Evolutionary conservation across 2,113 vertebrate species (phyloP), one percentile per base, ranked within the genome.

Genomic region (Ptilonorhynchus violaceus): DNA sequence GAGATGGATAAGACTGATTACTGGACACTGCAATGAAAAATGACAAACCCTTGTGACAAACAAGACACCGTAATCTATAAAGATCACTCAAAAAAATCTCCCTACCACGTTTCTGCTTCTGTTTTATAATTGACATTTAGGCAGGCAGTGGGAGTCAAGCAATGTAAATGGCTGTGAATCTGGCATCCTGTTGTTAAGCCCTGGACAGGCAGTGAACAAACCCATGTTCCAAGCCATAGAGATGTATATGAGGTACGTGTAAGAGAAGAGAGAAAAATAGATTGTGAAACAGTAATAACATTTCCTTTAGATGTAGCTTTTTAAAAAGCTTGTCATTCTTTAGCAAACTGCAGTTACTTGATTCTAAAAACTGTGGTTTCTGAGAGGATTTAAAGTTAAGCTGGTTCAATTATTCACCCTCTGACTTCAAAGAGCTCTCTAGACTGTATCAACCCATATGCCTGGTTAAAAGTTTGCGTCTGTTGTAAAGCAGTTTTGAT

Each of bases 351-450:
- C 31, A 84, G 46, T 62, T 84, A 16, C 50, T 69, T 66, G 44
- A 31, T 79, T 75, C 59, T 37, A 44, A 75, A 77, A 88, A 80
- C 81, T 33, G 9, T 70, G 68, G 42, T 77, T 97, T 95, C 60
- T 77, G 76, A 82, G 83, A 86, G 64, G 86, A 91, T 91, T 89
- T 79, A 76, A 93, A 88, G 62, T 91, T 94, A 93, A 95, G 63
- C 68, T 90, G 42, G 35, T 91, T 92, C 46, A 20, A 25, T 93
- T 94, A 68, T 92, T 91, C 63, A 84, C 52, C 52, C 47, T 86
- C 69, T 93, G 64, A 86, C 73, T 90, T 94, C 79, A 90, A 93
- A 90, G 59, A 85, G 35, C 72, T 74, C 72, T 80, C 47, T 77
- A 67, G 60, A 39, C 56, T 84, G 20, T 55, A 68, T 92, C 83